phyloP scores from a whole-genome alignment of 2,113 vertebrate genomes.

The Peromyscus leucopus region DNA sequence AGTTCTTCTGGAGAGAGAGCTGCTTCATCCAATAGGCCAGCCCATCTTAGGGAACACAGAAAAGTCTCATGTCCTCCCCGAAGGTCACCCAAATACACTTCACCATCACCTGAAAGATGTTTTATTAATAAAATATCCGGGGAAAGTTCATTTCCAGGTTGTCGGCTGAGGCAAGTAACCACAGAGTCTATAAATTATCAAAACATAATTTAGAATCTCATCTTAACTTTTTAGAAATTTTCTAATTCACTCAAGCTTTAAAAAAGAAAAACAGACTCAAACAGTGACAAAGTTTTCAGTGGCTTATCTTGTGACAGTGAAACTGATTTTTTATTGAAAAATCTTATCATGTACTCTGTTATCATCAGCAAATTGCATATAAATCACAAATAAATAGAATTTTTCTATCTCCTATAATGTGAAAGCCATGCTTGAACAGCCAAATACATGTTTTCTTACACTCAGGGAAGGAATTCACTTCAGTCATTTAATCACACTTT shows the following conservation, averaged over 20 bases:
- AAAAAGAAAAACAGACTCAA: neutral
- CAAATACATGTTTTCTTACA: neutral
- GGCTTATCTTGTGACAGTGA: neutral
- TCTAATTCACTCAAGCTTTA: neutral
- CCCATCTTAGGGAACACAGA: neutral
- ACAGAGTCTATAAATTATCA: neutral
- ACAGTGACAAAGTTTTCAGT: neutral
- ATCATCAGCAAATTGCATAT: neutral
- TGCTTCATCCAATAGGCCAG: neutral
- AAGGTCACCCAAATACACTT: neutral
- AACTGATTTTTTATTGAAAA: neutral
- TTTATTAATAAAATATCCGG: neutral
- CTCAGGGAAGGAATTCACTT: neutral
- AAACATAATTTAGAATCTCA: neutral
- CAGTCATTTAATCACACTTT: neutral
- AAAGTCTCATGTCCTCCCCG: neutral
- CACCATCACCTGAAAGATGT: neutral
- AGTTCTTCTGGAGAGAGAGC: neutral
- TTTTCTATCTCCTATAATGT: neutral
- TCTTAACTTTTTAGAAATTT: neutral
- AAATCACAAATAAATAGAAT: neutral
- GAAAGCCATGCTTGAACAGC: neutral
- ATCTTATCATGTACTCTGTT: neutral
- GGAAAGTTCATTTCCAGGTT: neutral
- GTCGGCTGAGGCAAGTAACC: neutral